Evolutionary conservation across 2,888 invertebrate genomes (phyloP).

Genomic region (Boloria selene): DNA sequence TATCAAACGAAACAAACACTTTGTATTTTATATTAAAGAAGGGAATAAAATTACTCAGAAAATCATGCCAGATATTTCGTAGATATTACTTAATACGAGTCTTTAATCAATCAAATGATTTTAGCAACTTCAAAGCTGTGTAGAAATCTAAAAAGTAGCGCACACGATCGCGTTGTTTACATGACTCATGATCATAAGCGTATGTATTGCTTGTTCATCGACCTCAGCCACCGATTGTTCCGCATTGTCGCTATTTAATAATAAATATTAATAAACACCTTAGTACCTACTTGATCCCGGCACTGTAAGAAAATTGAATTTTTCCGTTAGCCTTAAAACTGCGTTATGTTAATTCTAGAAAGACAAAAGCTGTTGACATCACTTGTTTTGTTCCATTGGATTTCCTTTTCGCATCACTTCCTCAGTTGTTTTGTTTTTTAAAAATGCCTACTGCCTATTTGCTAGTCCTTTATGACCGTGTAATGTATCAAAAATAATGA

Average conservation of each 20-base stretch:
- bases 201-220: slow-evolving; percentile 38
- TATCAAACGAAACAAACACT: too few species aligned
- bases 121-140: slow-evolving; percentile 7
- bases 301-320: slow-evolving; percentile 16
- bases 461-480: too few species aligned
- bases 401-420: slow-evolving; percentile 15
- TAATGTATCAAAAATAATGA: too few species aligned
- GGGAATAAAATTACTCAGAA: too few species aligned
- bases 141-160: slow-evolving; percentile 26
- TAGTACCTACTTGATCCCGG: slow-evolving; percentile 6
- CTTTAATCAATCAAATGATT: neutral
- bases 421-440: slow-evolving; percentile 5
- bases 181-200: slow-evolving; percentile 48
- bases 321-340: slow-evolving; percentile 17
- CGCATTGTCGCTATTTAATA: slow-evolving; percentile 36
- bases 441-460: neutral
- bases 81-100: neutral
- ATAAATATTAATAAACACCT: slow-evolving; percentile 29
- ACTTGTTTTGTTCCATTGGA: slow-evolving; percentile 17
- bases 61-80: too few species aligned
- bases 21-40: too few species aligned
- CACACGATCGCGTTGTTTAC: slow-evolving; percentile 42
- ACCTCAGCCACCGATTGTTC: slow-evolving; percentile 40
- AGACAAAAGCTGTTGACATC: slow-evolving; percentile 17
- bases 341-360: slow-evolving; percentile 18